Evolutionary conservation across 1,140 invertebrate genomes (phyloP).

Genomic region (Drosophila lowei): DNA sequence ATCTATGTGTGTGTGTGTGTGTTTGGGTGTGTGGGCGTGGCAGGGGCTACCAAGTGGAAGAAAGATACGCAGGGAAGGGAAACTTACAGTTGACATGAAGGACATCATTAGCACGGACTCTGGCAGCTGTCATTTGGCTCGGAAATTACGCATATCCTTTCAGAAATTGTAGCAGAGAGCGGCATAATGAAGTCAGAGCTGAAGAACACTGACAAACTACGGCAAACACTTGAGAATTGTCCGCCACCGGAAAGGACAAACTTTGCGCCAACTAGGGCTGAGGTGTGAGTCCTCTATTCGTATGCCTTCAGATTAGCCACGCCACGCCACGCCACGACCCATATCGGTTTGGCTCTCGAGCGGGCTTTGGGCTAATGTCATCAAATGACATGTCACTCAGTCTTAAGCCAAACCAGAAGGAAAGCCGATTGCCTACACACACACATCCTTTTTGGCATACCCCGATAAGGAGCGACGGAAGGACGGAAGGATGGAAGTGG

Average conservation of each 20-base stretch:
- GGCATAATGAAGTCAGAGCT: conserved; percentile 59
- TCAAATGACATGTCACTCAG: conserved; percentile 67
- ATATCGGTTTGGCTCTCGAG: conserved; percentile 55
- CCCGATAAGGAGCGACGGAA: conserved; percentile 20
- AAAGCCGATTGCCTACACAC: conserved; percentile 13
- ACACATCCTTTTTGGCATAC: conserved; percentile 16
- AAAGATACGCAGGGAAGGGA: not conserved
- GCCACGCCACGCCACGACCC: conserved; percentile 17
- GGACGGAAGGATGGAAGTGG: not conserved
- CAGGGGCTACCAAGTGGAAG: conserved; percentile 9
- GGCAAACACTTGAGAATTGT: conserved; percentile 32
- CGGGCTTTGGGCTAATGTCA: conserved; percentile 65
- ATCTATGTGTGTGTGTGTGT: not conserved
- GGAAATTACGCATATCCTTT: conserved; percentile 76
- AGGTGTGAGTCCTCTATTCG: not conserved
- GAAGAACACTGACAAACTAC: conserved; percentile 54
- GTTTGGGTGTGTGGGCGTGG: not conserved
- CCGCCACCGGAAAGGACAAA: conserved; percentile 24
- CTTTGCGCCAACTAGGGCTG: conserved; percentile 10
- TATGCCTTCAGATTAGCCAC: conserved; percentile 29
- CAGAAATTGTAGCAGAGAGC: conserved; percentile 63
- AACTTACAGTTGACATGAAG: conserved; percentile 47
- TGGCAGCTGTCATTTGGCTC: conserved; percentile 36
- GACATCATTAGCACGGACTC: conserved; percentile 57
- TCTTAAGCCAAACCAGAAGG: conserved; percentile 19